Evolutionary conservation across 2,797 vertebrate genomes (phyloP).

Genomic region (Eleutherodactylus coqui): DNA sequence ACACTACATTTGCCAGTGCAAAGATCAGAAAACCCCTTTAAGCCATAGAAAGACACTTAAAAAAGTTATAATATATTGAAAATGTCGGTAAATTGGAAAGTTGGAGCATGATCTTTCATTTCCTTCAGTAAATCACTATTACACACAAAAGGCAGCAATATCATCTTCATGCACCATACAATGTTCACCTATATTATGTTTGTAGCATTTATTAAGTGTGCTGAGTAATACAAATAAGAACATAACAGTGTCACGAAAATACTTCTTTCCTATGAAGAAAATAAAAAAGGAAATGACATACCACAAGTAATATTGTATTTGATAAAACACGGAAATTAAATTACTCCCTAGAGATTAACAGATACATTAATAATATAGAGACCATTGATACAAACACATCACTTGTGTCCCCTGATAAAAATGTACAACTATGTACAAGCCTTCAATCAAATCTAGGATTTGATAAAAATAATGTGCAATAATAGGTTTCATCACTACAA

Average conservation of each 20-base stretch:
- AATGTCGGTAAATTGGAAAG: neutral
- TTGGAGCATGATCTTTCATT: neutral
- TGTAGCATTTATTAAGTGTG: neutral
- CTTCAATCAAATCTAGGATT: neutral
- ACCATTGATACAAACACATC: conserved; percentile 30
- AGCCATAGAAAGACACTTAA: neutral
- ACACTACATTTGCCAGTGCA: neutral
- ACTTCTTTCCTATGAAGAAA: neutral
- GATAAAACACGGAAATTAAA: conserved; percentile 48
- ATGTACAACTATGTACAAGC: neutral
- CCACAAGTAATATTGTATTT: conserved; percentile 49
- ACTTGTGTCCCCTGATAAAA: neutral
- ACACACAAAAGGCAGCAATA: neutral
- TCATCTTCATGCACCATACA: neutral
- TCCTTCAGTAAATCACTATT: neutral
- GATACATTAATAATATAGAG: conserved; percentile 26
- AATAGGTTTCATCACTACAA: neutral
- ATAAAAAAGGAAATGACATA: conserved; percentile 39
- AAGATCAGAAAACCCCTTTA: neutral
- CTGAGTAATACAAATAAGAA: conserved; percentile 14
- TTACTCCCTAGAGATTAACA: conserved; percentile 12
- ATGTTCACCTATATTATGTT: neutral
- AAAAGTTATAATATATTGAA: neutral
- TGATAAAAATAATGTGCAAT: neutral
- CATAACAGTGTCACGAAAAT: conserved; percentile 25